phyloP scores from a whole-genome alignment of 2,797 vertebrate species.

The Hoplostethus mediterraneus region DNA sequence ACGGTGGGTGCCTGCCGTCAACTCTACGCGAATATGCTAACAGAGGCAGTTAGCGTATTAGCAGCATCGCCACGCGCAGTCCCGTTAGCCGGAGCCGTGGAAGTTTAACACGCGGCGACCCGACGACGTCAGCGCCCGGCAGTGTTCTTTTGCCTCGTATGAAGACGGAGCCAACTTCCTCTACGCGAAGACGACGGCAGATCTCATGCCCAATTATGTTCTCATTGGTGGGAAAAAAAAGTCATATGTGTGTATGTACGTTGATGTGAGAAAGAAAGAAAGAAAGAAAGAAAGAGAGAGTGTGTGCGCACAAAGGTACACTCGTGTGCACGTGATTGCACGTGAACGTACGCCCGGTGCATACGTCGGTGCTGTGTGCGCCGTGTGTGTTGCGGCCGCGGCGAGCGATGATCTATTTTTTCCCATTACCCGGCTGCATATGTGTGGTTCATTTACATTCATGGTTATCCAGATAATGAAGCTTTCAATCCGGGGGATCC shows the following conservation, averaged over 20 bases:
- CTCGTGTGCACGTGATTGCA: constrained; percentile 33
- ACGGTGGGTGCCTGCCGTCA: constrained; percentile 26
- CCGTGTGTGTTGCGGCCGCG: constrained; percentile 71
- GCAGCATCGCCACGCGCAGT: constrained; percentile 51
- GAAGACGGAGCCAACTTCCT: constrained; percentile 21
- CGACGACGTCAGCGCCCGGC: constrained; percentile 8
- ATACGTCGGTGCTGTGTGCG: constrained; percentile 57
- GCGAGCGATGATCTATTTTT: constrained; percentile 87
- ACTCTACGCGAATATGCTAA: constrained; percentile 59
- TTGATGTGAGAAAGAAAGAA: not conserved
- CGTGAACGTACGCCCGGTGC: constrained; percentile 30
- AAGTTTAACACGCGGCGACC: constrained; percentile 44
- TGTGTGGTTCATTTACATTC: constrained; percentile 89
- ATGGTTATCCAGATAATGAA: constrained; percentile 92
- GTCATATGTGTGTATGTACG: constrained; percentile 2
- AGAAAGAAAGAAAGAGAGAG: not conserved
- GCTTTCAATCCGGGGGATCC: constrained; percentile 90
- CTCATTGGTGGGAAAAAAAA: constrained; percentile 1
- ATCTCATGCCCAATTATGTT: constrained; percentile 24
- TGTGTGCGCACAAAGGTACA: not conserved
- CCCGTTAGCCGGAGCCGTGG: constrained; percentile 33
- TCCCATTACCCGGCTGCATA: constrained; percentile 85
- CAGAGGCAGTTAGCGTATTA: too few species aligned
- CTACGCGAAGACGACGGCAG: constrained; percentile 14
- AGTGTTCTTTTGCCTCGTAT: constrained; percentile 10